Conservation (phyloP, 2,797 vertebrate genomes). For the Bovichtus variegatus region DNA sequence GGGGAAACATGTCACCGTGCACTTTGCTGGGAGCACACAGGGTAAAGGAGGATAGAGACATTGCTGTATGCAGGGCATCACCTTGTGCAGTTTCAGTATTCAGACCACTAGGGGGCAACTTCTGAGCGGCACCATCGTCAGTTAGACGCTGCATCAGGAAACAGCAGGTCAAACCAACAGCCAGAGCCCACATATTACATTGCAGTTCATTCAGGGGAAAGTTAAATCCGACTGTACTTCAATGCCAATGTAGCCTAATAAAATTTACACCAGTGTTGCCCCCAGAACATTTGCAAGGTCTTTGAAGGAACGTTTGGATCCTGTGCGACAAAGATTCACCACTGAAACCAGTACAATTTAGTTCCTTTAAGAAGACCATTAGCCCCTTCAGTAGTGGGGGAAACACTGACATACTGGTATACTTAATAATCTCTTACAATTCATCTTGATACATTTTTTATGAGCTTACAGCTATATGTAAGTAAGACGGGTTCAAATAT, state of each 20-base stretch:
- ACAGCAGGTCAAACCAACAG: slow-evolving; percentile 71
- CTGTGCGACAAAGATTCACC: neutral
- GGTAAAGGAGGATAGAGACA: slow-evolving; percentile 41
- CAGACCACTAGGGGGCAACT: slow-evolving; percentile 85
- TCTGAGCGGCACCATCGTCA: slow-evolving; percentile 79
- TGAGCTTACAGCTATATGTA: neutral
- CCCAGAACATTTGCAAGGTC: neutral
- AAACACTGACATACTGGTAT: neutral
- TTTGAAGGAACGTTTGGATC: neutral
- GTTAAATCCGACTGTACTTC: neutral
- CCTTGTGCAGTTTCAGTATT: slow-evolving; percentile 85
- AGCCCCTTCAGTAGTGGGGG: neutral
- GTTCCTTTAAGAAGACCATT: neutral
- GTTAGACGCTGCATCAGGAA: slow-evolving; percentile 80
- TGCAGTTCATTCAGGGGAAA: slow-evolving; percentile 28
- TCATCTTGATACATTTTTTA: neutral
- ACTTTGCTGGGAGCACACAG: slow-evolving; percentile 34
- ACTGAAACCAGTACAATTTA: neutral
- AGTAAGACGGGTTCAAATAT: neutral
- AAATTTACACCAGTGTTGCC: slow-evolving; percentile 5
- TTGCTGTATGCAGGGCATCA: slow-evolving; percentile 67
- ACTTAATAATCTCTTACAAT: neutral
- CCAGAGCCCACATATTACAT: slow-evolving; percentile 40
- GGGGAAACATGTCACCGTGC: slow-evolving; percentile 34
- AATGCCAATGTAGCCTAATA: neutral